A percentile compares a stretch with the other conserved stretches of the same genome.
phyloP scores from a whole-genome alignment of 2,888 invertebrate species.

The Aspidiotus destructor region DNA sequence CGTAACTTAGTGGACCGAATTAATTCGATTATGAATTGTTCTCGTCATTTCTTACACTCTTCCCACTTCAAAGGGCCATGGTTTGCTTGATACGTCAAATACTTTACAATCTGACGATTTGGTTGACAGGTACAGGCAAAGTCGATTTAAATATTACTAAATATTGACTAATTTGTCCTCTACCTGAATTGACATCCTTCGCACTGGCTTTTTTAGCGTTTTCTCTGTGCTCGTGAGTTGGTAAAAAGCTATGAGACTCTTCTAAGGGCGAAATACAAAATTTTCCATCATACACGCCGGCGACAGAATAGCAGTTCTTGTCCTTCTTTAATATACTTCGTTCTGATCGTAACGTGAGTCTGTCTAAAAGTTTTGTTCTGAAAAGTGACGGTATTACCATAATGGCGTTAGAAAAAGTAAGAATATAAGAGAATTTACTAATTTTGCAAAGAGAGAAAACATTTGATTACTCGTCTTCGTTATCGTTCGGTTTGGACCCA shows the following conservation, averaged over 20 bases:
- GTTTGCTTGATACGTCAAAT: too few relatives aligned
- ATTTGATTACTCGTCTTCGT: neutral
- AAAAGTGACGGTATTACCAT: too few relatives aligned
- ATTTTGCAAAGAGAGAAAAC: too few relatives aligned
- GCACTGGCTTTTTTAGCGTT: neutral
- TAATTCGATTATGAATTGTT: too few relatives aligned
- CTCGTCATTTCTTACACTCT: too few relatives aligned
- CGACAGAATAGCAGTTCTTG: constrained; percentile 18
- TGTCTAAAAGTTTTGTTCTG: constrained; percentile 6
- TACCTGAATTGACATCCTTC: constrained; percentile 4
- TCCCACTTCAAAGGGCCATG: too few relatives aligned
- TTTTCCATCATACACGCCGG: constrained; percentile 19
- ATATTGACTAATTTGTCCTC: too few relatives aligned
- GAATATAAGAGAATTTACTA: neutral
- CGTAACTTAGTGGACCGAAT: too few relatives aligned
- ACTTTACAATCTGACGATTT: too few relatives aligned
- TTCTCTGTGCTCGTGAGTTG: constrained; percentile 15
- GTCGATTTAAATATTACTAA: too few relatives aligned
- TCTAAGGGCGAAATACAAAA: constrained; percentile 25
- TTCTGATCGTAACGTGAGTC: constrained; percentile 22
- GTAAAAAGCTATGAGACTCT: constrained; percentile 25
- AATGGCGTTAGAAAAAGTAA: neutral
- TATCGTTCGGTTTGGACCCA: neutral
- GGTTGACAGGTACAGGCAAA: too few relatives aligned
- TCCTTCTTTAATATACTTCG: constrained; percentile 24